Evolutionary conservation across 2,888 invertebrate genomes (phyloP), one percentile per base, ranked within the genome.

Genomic region (Netelia virgata): DNA sequence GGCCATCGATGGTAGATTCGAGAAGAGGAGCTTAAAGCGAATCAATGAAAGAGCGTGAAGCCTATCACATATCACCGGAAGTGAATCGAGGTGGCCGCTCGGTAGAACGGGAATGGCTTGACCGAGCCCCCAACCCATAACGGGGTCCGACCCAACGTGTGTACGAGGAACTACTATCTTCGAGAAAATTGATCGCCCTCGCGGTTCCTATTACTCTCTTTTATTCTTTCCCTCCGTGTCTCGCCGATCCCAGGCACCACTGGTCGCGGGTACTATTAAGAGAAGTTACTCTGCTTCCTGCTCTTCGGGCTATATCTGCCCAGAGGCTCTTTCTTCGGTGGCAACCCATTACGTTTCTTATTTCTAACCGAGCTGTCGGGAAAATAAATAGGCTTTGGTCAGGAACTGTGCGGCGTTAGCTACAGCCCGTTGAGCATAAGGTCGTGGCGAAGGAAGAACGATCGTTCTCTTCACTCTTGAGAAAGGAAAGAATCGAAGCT

Each of bases 111-210:
- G 23, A 72, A 72, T 61, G 72, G 41, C 28, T 68, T 43, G 76
- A 77, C 64, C 73, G 61, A 47, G 36, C 36, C 53, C 66, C 68
- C 47, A 61, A 61, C 50, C 59, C 59, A 43, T 3, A 64, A 11
- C 74, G 16, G 61, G 55, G 84, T 81, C 57, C 69, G 81, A 84
- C 77, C 81, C 36, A 81, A 69, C 77, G 63, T 64, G 73, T 64
- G 77, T 5, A 36, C 36, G 36, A 36, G 6, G 36, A 77, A 84
- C 84, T 77, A 81, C 81, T 84, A 77, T 81, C 81, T 61, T 73
- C 66, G 77, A 55, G 84, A 74, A 81, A 81, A 84, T 84, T 81
- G 77, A 84, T 84, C 74, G 74, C 74, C 69, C 78, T 70, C 72
- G 64, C 20, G 47, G 73, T 77, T 73, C 69, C 68, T 78, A 70